Conservation (phyloP, 2,888 invertebrate genomes). For the Antheraea yamamai region DNA sequence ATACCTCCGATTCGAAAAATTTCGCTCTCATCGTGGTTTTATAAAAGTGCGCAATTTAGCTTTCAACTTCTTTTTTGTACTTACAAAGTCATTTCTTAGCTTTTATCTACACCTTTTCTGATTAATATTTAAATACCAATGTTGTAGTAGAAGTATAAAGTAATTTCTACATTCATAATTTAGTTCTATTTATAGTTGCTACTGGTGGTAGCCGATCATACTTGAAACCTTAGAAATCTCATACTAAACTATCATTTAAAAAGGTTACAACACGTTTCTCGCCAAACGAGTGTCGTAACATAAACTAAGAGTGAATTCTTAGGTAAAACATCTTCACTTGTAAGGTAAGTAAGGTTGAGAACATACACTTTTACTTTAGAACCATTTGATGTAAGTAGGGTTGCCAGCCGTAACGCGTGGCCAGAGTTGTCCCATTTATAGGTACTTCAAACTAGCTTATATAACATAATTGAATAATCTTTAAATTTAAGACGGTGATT, state of each 20-base stretch:
- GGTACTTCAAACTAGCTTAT: background rate
- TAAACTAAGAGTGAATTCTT: background rate
- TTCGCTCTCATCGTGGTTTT: no score
- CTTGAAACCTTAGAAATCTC: background rate
- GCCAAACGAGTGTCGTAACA: background rate
- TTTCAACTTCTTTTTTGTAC: no score
- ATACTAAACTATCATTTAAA: background rate
- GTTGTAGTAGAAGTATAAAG: no score
- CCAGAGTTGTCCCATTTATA: background rate
- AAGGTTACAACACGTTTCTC: background rate
- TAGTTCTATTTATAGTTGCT: background rate
- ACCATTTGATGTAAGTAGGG: background rate
- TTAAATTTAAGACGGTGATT: background rate
- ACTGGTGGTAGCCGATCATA: background rate
- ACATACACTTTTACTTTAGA: conserved; percentile 7
- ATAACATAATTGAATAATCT: background rate
- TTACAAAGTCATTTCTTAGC: no score
- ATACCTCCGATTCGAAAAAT: no score
- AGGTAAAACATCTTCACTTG: conserved; percentile 2
- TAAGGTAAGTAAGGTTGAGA: background rate
- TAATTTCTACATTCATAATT: no score
- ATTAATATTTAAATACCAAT: no score
- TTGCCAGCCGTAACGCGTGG: background rate
- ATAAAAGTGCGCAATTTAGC: no score
- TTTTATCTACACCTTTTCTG: no score